phyloP scores from a whole-genome alignment of 2,888 invertebrate species.

The Actias luna region DNA sequence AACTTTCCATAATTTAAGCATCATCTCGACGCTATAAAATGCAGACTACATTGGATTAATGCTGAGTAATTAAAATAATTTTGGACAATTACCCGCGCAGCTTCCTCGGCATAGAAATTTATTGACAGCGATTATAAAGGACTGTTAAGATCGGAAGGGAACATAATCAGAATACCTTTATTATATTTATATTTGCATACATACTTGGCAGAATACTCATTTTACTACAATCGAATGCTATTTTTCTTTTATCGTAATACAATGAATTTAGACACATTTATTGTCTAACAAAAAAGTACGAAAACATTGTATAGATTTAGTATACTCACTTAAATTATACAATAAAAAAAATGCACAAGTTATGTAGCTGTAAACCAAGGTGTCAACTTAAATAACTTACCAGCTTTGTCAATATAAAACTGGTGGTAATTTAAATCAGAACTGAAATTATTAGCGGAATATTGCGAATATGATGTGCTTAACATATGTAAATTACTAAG shows the following conservation, averaged over 20 bases:
- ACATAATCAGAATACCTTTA: not conserved
- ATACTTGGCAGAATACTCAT: not conserved
- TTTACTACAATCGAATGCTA: not conserved
- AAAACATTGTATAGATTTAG: too few species aligned
- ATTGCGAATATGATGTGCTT: too few species aligned
- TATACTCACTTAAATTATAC: too few species aligned
- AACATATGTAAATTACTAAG: too few species aligned
- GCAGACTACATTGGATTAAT: not conserved
- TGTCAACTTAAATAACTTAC: too few species aligned
- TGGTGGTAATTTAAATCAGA: too few species aligned
- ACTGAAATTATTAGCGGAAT: too few species aligned
- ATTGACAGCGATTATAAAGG: constrained; percentile 22
- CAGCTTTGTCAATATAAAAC: too few species aligned
- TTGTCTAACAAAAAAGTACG: too few species aligned
- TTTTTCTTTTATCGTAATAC: not conserved
- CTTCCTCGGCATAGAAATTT: constrained; percentile 1
- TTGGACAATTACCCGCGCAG: not conserved
- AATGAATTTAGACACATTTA: too few species aligned
- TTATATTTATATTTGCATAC: not conserved
- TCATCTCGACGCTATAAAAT: not conserved
- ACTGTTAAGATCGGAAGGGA: constrained; percentile 9
- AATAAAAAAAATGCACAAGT: too few species aligned
- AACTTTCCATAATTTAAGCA: not conserved
- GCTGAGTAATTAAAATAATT: not conserved
- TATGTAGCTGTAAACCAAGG: too few species aligned